Evolutionary conservation across 2,797 vertebrate species (phyloP).

Genomic region (Lycodopsis pacificus): DNA sequence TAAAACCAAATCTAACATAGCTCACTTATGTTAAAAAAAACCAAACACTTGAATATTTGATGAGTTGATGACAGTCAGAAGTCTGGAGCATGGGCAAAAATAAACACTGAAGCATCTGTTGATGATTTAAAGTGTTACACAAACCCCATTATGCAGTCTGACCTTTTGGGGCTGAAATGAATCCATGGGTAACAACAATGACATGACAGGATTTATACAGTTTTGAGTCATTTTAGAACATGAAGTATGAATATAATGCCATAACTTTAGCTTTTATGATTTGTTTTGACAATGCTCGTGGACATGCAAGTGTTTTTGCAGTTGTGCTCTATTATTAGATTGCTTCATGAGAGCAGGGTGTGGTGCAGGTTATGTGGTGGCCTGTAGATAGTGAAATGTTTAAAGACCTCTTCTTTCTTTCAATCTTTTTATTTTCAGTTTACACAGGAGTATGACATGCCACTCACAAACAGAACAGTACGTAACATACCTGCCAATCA

Average conservation of each 20-base stretch:
- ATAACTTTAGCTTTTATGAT: background rate
- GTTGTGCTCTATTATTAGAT: constrained; percentile 12
- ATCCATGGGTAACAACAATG: constrained; percentile 1
- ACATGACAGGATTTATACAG: background rate
- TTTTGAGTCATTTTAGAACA: background rate
- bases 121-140: constrained; percentile 39
- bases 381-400: constrained; percentile 17
- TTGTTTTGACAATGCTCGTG: background rate
- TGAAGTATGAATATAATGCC: background rate
- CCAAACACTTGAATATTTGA: background rate
- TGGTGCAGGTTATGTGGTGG: constrained; percentile 40
- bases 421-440: too few species aligned
- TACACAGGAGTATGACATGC: too few species aligned
- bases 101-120: constrained; percentile 4
- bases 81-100: constrained; percentile 10
- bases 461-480: too few species aligned
- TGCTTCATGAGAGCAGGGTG: constrained; percentile 11
- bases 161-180: constrained; percentile 21
- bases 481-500: too few species aligned
- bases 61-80: background rate
- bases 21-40: background rate
- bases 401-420: background rate
- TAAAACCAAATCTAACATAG: background rate
- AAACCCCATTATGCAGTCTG: constrained; percentile 34
- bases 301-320: background rate